A percentile compares a stretch with the other conserved stretches of the same genome.
These are phyloP conservation scores for Podarcis siculus DNA, from an alignment of 2,797 vertebrate species.

Conservation along the genomic window DNA sequence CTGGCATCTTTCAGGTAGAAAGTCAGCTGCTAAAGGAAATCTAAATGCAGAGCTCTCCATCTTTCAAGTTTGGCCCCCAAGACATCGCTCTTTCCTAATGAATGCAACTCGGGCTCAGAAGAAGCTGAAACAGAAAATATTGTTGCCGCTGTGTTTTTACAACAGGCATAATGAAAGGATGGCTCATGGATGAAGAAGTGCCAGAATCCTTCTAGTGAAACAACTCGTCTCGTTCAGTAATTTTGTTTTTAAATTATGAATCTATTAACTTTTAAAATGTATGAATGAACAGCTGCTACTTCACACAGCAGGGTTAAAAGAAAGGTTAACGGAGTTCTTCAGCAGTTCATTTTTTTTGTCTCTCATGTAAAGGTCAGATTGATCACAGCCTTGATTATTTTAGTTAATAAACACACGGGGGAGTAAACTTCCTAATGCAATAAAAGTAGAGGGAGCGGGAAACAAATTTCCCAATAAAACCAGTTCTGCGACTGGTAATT, in stretches of 20 bases:
- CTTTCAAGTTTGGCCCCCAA: background rate
- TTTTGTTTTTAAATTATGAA: constrained; percentile 27
- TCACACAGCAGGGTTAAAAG: constrained; percentile 7
- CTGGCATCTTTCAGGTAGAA: background rate
- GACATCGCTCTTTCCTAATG: background rate
- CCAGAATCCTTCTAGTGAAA: background rate
- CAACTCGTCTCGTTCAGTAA: background rate
- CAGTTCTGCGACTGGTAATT: background rate
- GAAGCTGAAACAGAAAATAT: background rate
- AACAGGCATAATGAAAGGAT: background rate
- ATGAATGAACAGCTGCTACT: constrained; percentile 11
- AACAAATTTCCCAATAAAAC: background rate
- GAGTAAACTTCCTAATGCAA: constrained; percentile 14
- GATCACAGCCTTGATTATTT: background rate
- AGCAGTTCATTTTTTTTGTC: background rate
- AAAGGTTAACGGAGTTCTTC: constrained; percentile 20
- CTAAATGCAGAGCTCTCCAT: too few relatives aligned
- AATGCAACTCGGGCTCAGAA: background rate
- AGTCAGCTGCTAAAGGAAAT: background rate
- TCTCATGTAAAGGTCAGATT: constrained; percentile 6
- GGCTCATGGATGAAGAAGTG: background rate
- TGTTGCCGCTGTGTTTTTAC: background rate
- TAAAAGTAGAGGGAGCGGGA: background rate
- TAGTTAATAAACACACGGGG: background rate
- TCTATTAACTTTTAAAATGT: constrained; percentile 27